Base-by-base conservation (phyloP, 2,113 vertebrate genomes). In the Cisticola juncidis region DNA sequence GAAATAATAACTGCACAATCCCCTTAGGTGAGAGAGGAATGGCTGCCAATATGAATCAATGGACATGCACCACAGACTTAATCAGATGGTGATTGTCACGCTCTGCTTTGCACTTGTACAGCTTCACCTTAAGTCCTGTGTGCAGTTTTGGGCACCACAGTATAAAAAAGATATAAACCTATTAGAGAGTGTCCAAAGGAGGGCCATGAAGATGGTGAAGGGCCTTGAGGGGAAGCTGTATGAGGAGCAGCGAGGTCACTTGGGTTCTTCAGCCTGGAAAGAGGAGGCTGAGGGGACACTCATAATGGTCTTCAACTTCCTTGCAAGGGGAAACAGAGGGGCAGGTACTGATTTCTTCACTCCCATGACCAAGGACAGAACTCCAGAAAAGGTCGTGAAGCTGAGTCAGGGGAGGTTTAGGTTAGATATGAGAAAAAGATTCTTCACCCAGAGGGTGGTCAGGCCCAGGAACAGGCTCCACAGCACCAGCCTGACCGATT, bases 211-310 rank as follows among this genome's bases (percentile, higher is more conserved):
- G n/a, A 82, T 35, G n/a, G 24, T 60, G 40, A 82, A 82, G 21
- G 17, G 38, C 38, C 20, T 47, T 60, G 45, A 74, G 29, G 16
- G 16, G 40, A 61, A 82, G 61, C 40, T 0, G 0, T 31, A 25
- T 47, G 47, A 54, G 17, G 29, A 40, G n/a, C 6, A 5, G 5
- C 29, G 61, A 68, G 21, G 20, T 31, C 29, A 47, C 29, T 40
- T 61, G 40, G 17, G 11, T 60, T 68, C 20, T 61, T 61, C 1
- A 0, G 29, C 78, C 54, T 61, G 40, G 17, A 74, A 33, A 57
- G 36, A 33, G 28, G 17, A 74, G 54, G 40, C 15, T 38, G 60
- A 65, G 15, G 23, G 19, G 10, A 47, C 21, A 54, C 2, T 45
- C 60, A 38, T 3, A 3, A 28, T 24, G 25, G 38, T 40, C 16